Evolutionary conservation across 2,113 vertebrate genomes (phyloP), one percentile per base, ranked within the genome.

Genomic region (Girardinichthys multiradiatus): DNA sequence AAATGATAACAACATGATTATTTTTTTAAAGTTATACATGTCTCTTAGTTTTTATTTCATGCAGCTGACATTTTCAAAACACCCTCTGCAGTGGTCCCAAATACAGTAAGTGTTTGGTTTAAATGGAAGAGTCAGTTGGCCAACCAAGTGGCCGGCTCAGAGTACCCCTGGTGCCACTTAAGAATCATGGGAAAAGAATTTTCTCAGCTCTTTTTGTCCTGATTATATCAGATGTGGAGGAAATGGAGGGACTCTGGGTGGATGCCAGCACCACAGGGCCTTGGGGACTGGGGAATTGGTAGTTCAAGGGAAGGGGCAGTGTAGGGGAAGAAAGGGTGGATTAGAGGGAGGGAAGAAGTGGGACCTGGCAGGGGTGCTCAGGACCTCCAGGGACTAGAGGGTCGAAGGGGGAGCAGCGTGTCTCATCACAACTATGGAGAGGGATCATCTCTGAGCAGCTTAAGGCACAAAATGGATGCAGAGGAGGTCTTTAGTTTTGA

Each of bases 131-230:
- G 65, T 37, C 73, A 59, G 76, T 62, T 72, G 70, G 72, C 73
- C 61, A 37, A 79, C 81, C 81, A 68, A 64, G 60, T 76, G 72
- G 72, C 72, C 62, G 33, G 83, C 82, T 80, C 75, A 59, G 63
- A 79, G 73, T 76, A 83, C 85, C 90, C 84, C 82, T 82, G 73
- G 79, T 90, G 85, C 90, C 90, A 92, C 89, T 89, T 75, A 90
- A 91, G 93, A 91, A 92, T 93, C 92, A 93, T 94, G 92, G 92
- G 92, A 94, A 94, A 93, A 93, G 89, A 93, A 93, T 92, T 89
- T 92, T 77, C 87, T 85, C 85, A 81, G 88, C 86, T 90, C 76
- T 81, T 86, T 90, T 84, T 90, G 84, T 82, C 79, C 82, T 81
- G 93, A 94, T 94, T 87, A 87, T 92, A 94, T 94, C 94, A 87